Conservation (phyloP, 2,797 vertebrate genomes). For the Mionectes olivaceus region DNA sequence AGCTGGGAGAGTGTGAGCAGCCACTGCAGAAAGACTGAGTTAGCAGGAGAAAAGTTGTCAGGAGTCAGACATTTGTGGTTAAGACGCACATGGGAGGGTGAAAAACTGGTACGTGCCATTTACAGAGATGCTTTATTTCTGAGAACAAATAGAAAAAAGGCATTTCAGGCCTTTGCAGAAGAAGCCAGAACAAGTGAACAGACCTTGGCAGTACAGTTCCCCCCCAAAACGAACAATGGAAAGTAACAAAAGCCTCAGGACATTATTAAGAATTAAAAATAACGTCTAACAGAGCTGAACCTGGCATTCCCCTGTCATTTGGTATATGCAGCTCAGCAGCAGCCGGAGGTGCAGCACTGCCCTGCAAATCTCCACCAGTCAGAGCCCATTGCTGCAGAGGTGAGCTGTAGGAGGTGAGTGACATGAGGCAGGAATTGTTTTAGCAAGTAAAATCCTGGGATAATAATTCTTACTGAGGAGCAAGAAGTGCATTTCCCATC, state of each 20-base stretch:
- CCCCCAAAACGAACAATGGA: neutral
- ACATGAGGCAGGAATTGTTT: neutral
- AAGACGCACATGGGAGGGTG: neutral
- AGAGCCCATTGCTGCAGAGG: rapidly evolving
- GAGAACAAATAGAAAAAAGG: conserved; percentile 37
- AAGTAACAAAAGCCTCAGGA: conserved; percentile 49
- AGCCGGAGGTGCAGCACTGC: rapidly evolving
- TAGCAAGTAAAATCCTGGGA: neutral
- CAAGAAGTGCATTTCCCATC: neutral
- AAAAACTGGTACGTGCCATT: conserved; percentile 30
- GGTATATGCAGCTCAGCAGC: neutral
- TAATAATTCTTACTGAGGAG: neutral
- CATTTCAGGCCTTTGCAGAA: conserved; percentile 37
- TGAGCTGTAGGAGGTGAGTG: neutral
- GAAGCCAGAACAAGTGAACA: conserved; percentile 55
- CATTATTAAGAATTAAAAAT: conserved; percentile 31
- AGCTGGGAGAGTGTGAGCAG: neutral
- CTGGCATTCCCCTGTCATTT: neutral
- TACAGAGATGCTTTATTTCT: neutral
- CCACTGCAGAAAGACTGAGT: neutral
- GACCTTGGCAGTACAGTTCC: conserved; percentile 17
- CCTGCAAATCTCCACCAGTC: neutral
- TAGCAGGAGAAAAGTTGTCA: neutral
- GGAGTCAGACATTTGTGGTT: conserved; percentile 53
- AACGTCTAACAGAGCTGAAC: neutral